These are phyloP conservation scores for Loris lydekkerianus DNA, from an alignment of 2,797 vertebrate genomes.

Conservation along the genomic window DNA sequence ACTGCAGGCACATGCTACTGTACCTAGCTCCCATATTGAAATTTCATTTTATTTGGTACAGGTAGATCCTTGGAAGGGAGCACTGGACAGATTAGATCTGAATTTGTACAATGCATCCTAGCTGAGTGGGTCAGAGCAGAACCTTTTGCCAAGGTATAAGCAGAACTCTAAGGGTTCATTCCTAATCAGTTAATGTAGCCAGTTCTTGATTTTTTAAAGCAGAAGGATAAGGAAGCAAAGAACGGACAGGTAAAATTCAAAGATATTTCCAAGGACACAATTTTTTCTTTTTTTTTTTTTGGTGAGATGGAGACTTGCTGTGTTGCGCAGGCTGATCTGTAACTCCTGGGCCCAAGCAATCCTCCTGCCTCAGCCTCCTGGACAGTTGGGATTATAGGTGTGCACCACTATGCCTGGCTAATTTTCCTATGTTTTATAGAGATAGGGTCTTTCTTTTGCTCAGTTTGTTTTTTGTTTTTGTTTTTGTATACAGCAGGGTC, in stretches of 20 bases:
- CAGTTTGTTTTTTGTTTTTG: too few species aligned
- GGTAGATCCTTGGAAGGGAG: slow-evolving; percentile 68
- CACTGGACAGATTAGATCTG: slow-evolving; percentile 79
- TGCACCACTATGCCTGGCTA: too few species aligned
- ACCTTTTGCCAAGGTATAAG: slow-evolving; percentile 66
- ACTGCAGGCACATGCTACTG: background rate
- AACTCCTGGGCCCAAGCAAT: too few species aligned
- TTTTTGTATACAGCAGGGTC: too few species aligned
- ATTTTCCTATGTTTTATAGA: too few species aligned
- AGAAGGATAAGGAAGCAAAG: background rate
- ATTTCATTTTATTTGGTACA: slow-evolving; percentile 81
- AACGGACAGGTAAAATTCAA: slow-evolving; percentile 22
- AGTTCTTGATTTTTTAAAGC: slow-evolving; percentile 21
- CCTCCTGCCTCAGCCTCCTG: too few species aligned
- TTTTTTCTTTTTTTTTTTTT: background rate
- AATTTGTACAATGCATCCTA: slow-evolving; percentile 80
- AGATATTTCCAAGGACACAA: background rate
- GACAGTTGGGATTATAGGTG: too few species aligned
- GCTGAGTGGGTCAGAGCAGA: slow-evolving; percentile 66
- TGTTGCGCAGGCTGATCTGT: too few species aligned
- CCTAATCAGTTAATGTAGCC: background rate
- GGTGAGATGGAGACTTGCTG: background rate
- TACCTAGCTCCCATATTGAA: slow-evolving; percentile 61
- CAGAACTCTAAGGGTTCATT: slow-evolving; percentile 68
- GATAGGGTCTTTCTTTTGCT: too few species aligned